A percentile compares a stretch with the other conserved stretches of the same genome.
These are phyloP conservation scores for Penelope pileata DNA, from an alignment of 2,113 vertebrate species.

Conservation along the genomic window DNA sequence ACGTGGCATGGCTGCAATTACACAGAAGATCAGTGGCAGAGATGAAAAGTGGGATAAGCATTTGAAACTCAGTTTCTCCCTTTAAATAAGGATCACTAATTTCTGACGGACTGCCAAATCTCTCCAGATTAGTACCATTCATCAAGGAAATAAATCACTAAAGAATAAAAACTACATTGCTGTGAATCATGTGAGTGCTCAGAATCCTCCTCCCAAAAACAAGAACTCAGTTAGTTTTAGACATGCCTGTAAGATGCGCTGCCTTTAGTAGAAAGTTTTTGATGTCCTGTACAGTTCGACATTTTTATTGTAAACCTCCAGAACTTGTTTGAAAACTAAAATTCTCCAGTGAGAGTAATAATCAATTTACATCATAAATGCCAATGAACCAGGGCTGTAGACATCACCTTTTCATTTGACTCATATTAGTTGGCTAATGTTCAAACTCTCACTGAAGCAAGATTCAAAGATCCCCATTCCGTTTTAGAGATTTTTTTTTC, in stretches of 20 bases:
- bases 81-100: not conserved
- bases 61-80: not conserved
- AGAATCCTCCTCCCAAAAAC: not conserved
- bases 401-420: not conserved
- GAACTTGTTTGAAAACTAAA: not conserved
- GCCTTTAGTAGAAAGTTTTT: not conserved
- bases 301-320: not conserved
- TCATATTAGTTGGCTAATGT: accelerated
- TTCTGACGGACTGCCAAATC: not conserved
- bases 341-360: not conserved
- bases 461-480: not conserved
- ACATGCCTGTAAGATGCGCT: accelerated
- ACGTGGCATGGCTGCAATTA: not conserved
- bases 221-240: accelerated
- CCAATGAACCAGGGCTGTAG: not conserved
- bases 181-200: not conserved
- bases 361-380: not conserved
- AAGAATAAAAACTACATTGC: not conserved
- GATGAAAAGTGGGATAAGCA: not conserved
- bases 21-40: not conserved
- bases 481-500: not conserved
- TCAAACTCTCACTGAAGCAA: not conserved
- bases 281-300: not conserved
- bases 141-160: not conserved
- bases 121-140: not conserved